These are phyloP conservation scores for Caiman crocodilus DNA, from an alignment of 2,797 vertebrate genomes.

Conservation along the genomic window DNA sequence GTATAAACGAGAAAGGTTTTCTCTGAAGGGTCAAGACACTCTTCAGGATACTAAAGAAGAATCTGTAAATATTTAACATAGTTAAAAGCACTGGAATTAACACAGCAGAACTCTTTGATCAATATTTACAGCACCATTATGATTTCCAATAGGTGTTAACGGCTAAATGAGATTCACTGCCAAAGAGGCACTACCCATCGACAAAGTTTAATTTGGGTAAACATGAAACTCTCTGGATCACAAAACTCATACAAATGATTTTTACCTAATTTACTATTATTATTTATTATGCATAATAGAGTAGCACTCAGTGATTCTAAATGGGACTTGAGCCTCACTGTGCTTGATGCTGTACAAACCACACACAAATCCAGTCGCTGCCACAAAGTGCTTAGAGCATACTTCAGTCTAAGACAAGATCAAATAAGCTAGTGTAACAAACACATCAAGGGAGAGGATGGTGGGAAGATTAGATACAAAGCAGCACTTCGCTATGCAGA, in stretches of 20 bases:
- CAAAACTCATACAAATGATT: conserved; percentile 11
- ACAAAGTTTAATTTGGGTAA: conserved; percentile 36
- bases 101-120: conserved; percentile 55
- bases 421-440: conserved; percentile 15
- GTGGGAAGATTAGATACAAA: neutral
- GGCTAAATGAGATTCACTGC: conserved; percentile 65
- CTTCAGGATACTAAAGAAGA: conserved; percentile 46
- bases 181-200: conserved; percentile 48
- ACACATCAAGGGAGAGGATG: neutral
- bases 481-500: neutral
- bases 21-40: conserved; percentile 37
- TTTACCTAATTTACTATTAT: conserved; percentile 26
- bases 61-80: conserved; percentile 54
- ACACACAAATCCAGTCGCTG: conserved; percentile 33
- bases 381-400: conserved; percentile 50
- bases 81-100: conserved; percentile 57
- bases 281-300: neutral
- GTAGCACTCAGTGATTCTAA: conserved; percentile 16
- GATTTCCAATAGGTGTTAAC: conserved; percentile 29
- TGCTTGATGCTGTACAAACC: conserved; percentile 28
- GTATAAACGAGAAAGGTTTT: conserved; percentile 15
- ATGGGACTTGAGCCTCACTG: neutral
- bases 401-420: conserved; percentile 28
- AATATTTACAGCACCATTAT: conserved; percentile 55
- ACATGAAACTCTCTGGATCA: conserved; percentile 38